Evolutionary conservation across 2,888 invertebrate genomes (phyloP).

Genomic region (Caenorhabditis sp.): DNA sequence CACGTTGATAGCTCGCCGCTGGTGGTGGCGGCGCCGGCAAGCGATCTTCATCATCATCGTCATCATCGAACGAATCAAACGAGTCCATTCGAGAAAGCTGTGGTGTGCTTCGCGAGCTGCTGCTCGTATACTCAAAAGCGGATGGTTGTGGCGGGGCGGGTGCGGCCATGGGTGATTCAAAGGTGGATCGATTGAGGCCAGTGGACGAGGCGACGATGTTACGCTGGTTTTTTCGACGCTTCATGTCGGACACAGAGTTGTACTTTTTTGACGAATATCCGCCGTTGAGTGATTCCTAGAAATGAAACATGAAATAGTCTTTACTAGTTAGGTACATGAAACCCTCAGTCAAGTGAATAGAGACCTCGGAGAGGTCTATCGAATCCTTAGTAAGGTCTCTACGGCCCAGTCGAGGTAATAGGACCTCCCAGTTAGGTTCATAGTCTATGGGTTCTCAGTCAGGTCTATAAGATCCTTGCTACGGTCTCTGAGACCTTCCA

Average conservation of each 20-base stretch:
- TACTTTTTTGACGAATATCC: slow-evolving; percentile 77
- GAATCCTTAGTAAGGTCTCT: too few species aligned
- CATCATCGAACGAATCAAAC: slow-evolving; percentile 54
- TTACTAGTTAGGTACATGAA: too few species aligned
- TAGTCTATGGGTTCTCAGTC: too few species aligned
- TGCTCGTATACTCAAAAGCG: slow-evolving; percentile 33
- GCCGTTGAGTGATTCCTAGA: slow-evolving; percentile 41
- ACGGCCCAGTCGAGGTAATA: too few species aligned
- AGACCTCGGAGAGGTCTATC: too few species aligned
- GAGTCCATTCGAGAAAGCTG: slow-evolving; percentile 46
- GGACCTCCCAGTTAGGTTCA: too few species aligned
- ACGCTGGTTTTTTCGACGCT: slow-evolving; percentile 79
- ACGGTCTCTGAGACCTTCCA: too few species aligned
- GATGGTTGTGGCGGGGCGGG: slow-evolving; percentile 8
- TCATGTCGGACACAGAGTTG: slow-evolving; percentile 94
- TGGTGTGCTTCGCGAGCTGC: slow-evolving; percentile 38
- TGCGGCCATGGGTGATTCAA: slow-evolving; percentile 12
- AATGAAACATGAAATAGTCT: not conserved
- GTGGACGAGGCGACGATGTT: slow-evolving; percentile 34
- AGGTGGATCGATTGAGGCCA: slow-evolving; percentile 34
- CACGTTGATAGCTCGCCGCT: slow-evolving; percentile 12
- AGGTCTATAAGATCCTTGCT: too few species aligned
- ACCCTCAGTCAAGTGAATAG: too few species aligned
- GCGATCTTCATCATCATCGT: slow-evolving; percentile 12
- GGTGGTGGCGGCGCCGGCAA: slow-evolving; percentile 20